These are phyloP conservation scores for Ceratitis capitata DNA, from an alignment of 1,140 invertebrate species.

Conservation along the genomic window DNA sequence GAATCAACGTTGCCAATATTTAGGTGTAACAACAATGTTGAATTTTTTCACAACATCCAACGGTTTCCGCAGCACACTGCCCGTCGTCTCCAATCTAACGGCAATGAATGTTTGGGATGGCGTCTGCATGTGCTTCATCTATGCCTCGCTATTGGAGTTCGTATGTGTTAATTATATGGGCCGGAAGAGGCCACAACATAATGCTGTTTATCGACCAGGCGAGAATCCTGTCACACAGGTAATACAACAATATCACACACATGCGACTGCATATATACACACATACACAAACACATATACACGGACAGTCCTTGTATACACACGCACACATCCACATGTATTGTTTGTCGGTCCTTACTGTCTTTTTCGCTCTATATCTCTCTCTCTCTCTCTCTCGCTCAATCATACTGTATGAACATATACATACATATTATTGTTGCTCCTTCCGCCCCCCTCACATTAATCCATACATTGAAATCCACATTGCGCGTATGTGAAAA, in stretches of 20 bases:
- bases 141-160: slow-evolving; percentile 91
- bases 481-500: not conserved
- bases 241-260: slow-evolving; percentile 2
- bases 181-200: slow-evolving; percentile 86
- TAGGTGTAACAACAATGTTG: slow-evolving; percentile 95
- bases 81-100: slow-evolving; percentile 91
- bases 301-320: no score
- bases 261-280: no score
- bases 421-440: no score
- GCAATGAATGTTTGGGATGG: slow-evolving; percentile 97
- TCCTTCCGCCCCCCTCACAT: not conserved
- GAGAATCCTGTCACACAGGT: slow-evolving; percentile 88
- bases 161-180: slow-evolving; percentile 95
- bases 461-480: not conserved
- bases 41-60: slow-evolving; percentile 97
- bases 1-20: not conserved
- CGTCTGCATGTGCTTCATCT: slow-evolving; percentile 96
- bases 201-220: slow-evolving; percentile 87
- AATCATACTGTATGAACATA: not conserved
- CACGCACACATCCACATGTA: not conserved
- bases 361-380: slow-evolving; percentile 15
- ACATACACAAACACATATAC: not conserved
- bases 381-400: slow-evolving; percentile 25
- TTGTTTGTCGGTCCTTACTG: not conserved
- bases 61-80: slow-evolving; percentile 87